These are phyloP conservation scores for Harpagifer antarcticus DNA, from an alignment of 2,797 vertebrate species.

Conservation along the genomic window DNA sequence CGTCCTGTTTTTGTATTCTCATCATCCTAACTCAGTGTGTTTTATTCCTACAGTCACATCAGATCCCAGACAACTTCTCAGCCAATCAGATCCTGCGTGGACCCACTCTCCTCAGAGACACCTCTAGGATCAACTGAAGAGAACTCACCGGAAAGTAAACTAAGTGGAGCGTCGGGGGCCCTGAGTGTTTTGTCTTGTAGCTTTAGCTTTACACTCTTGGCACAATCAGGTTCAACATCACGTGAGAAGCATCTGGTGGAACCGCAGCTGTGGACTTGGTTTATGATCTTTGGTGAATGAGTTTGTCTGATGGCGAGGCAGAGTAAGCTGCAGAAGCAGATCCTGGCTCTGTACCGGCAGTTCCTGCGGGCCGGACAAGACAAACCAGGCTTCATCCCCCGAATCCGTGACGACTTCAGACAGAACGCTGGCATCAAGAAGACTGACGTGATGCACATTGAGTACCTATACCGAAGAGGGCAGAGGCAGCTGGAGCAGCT, in stretches of 20 bases:
- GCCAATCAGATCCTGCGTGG: constrained; percentile 16
- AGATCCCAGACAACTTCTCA: background rate
- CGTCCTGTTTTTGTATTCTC: background rate
- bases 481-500: constrained; percentile 90
- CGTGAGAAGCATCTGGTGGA: background rate
- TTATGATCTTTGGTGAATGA: background rate
- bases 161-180: background rate
- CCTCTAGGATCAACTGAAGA: background rate
- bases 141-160: background rate
- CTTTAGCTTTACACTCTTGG: background rate
- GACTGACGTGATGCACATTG: constrained; percentile 90
- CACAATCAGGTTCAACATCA: background rate
- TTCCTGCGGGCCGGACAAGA: constrained; percentile 87
- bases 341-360: constrained; percentile 89
- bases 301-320: constrained; percentile 82
- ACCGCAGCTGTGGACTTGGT: background rate
- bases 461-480: constrained; percentile 89
- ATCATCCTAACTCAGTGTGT: background rate
- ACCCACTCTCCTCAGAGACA: background rate
- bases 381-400: constrained; percentile 90
- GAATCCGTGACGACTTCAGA: constrained; percentile 89
- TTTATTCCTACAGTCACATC: background rate
- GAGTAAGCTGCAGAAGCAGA: constrained; percentile 90
- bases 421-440: constrained; percentile 86
- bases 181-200: background rate